Evolutionary conservation across 2,888 invertebrate species (phyloP).

Genomic region (Rhorus exstirpatorius): DNA sequence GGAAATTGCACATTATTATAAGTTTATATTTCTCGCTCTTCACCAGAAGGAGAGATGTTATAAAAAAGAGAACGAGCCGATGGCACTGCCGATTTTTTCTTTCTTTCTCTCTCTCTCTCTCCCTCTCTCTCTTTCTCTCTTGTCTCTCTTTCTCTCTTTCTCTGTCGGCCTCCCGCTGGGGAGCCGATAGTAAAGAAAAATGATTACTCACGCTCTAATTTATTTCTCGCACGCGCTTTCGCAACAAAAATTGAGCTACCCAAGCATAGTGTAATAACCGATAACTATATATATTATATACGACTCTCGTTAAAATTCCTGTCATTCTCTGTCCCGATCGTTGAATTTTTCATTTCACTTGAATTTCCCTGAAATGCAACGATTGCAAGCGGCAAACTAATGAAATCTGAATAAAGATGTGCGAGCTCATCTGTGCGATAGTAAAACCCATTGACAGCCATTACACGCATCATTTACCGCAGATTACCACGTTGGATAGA

Average conservation of each 20-base stretch:
- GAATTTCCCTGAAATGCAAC: not conserved
- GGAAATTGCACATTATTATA: conserved; percentile 67
- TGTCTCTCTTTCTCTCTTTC: conserved; percentile 2
- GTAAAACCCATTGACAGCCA: conserved; percentile 82
- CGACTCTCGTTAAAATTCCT: conserved; percentile 20
- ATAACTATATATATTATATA: conserved; percentile 7
- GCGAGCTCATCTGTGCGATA: conserved; percentile 71
- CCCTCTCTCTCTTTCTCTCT: not conserved
- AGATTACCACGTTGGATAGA: conserved; percentile 72
- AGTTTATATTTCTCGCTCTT: conserved; percentile 47
- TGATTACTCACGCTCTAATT: conserved; percentile 35
- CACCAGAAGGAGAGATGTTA: conserved; percentile 13
- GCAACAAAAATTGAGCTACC: conserved; percentile 21
- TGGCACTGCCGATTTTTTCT: conserved; percentile 35
- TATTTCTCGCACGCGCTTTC: conserved; percentile 28
- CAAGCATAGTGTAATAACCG: conserved; percentile 33
- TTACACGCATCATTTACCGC: conserved; percentile 85
- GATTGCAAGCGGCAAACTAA: conserved; percentile 38
- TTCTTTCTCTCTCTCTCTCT: not conserved
- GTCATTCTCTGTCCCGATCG: conserved; percentile 15
- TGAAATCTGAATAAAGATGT: conserved; percentile 79
- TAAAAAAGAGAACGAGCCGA: conserved; percentile 46
- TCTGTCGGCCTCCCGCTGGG: conserved; percentile 1
- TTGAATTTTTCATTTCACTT: not conserved
- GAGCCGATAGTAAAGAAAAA: conserved; percentile 14